Conservation (phyloP, 1,140 invertebrate species). For the Plectrocnemia conspersa region DNA sequence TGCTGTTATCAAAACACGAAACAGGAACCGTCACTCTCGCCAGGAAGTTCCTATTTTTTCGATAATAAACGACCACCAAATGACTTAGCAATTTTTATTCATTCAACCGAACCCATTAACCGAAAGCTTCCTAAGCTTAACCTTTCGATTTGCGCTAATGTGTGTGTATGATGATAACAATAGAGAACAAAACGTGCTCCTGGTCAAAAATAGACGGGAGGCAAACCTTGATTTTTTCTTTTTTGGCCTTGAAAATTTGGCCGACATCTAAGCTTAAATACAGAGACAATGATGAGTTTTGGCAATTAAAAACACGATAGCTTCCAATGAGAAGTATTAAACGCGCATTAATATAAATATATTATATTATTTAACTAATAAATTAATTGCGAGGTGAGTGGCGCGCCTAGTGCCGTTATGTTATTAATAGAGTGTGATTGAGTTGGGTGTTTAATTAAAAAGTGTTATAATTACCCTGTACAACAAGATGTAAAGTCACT, state of each 20-base stretch:
- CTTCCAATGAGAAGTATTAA: background rate
- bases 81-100: no score
- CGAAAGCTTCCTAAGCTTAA: background rate
- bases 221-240: no score
- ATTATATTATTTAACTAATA: no score
- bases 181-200: background rate
- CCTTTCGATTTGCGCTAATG: constrained; percentile 1
- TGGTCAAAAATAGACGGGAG: background rate
- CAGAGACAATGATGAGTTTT: constrained; percentile 5
- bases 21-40: no score
- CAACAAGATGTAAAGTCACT: background rate
- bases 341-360: background rate
- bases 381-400: constrained; percentile 3
- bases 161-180: background rate
- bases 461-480: background rate
- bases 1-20: no score
- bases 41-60: no score
- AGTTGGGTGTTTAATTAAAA: background rate
- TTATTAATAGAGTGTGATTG: background rate
- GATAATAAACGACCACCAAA: no score
- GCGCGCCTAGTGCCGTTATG: background rate
- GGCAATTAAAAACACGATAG: constrained; percentile 16
- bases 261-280: background rate
- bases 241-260: background rate
- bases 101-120: no score